These are phyloP conservation scores for Drosophila pseudoananassae DNA, from an alignment of 1,140 invertebrate genomes.

Conservation along the genomic window DNA sequence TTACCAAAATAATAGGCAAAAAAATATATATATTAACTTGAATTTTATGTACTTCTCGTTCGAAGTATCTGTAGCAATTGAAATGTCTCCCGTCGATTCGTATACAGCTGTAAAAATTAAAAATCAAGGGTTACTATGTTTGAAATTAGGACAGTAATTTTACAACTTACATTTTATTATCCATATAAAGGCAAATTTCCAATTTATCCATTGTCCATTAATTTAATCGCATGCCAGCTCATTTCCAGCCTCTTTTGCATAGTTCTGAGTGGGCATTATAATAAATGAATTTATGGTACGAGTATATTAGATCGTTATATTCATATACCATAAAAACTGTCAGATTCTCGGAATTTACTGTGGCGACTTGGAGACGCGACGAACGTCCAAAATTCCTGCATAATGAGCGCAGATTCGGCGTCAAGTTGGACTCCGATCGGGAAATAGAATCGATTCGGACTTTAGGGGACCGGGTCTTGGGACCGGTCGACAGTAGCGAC, in stretches of 20 bases:
- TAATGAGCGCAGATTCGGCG: conserved; percentile 49
- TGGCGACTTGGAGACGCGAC: conserved; percentile 68
- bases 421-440: conserved; percentile 38
- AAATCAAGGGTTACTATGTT: no score
- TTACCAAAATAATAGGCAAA: no score
- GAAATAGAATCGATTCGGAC: conserved; percentile 64
- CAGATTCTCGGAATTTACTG: conserved; percentile 72
- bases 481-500: conserved; percentile 70
- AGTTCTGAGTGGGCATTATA: conserved; percentile 13
- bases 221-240: background rate
- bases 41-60: no score
- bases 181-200: background rate
- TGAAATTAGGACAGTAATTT: no score
- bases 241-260: conserved; percentile 11
- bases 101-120: no score
- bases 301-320: conserved; percentile 31
- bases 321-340: conserved; percentile 54
- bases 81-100: no score
- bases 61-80: no score
- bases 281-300: conserved; percentile 50
- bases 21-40: no score
- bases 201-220: background rate
- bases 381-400: conserved; percentile 68
- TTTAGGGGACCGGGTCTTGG: conserved; percentile 49
- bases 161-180: background rate